These are phyloP conservation scores for Dermolepida albohirtum DNA, from an alignment of 2,888 invertebrate genomes.

Conservation along the genomic window DNA sequence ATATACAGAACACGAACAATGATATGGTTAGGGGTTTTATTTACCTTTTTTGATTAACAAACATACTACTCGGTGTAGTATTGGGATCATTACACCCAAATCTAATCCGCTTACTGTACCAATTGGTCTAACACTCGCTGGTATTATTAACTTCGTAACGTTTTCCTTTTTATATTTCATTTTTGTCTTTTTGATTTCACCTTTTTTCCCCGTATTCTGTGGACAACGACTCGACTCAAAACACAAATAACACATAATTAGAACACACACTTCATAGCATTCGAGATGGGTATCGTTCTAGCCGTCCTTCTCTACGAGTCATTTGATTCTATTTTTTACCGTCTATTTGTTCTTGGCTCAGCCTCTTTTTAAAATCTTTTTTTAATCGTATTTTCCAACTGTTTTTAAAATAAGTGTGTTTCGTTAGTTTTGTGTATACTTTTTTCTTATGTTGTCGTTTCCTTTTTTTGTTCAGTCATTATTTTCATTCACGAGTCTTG, in stretches of 20 bases:
- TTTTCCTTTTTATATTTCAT: conserved; percentile 16
- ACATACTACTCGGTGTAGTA: no score
- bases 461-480: conserved; percentile 14
- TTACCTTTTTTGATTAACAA: no score
- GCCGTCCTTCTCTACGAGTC: conserved; percentile 6
- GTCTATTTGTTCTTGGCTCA: conserved; percentile 9
- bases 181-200: conserved; percentile 6
- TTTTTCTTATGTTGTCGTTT: not conserved
- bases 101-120: conserved; percentile 17
- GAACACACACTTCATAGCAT: conserved; percentile 34
- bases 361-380: conserved; percentile 9
- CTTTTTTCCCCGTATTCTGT: conserved; percentile 8
- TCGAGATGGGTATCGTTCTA: not conserved
- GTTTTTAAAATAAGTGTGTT: conserved; percentile 7
- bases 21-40: no score
- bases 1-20: no score
- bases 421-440: conserved; percentile 3
- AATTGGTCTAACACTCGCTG: conserved; percentile 20
- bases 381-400: conserved; percentile 8
- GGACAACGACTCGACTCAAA: conserved; percentile 39
- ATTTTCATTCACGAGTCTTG: conserved; percentile 27
- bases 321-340: conserved; percentile 25
- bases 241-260: conserved; percentile 43
- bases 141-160: conserved; percentile 29
- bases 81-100: conserved; percentile 6